Percentiles rank a stretch among this genome's conserved stretches.
These are phyloP conservation scores for Nymphalis polychloros DNA, from an alignment of 2,888 invertebrate species.

Conservation along the genomic window DNA sequence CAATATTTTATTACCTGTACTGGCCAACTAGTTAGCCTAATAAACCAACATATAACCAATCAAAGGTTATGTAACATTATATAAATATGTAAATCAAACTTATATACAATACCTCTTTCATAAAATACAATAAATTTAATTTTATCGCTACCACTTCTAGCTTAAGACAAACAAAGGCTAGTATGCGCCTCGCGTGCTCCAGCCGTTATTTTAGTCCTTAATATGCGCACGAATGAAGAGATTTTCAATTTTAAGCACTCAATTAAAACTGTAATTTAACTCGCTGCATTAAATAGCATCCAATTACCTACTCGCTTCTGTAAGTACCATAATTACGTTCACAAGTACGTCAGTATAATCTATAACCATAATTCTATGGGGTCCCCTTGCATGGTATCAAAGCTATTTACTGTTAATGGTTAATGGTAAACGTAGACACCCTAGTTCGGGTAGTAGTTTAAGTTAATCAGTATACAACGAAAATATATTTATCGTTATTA, in stretches of 20 bases:
- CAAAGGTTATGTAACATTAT: no score
- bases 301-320: constrained; percentile 29
- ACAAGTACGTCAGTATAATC: constrained; percentile 11
- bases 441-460: no score
- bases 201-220: constrained; percentile 46
- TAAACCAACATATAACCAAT: no score
- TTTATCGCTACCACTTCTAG: constrained; percentile 22
- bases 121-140: not conserved
- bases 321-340: constrained; percentile 13
- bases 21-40: no score
- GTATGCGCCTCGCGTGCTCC: constrained; percentile 45
- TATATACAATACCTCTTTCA: not conserved
- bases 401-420: not conserved
- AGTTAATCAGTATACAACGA: no score
- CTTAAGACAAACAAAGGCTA: constrained; percentile 23
- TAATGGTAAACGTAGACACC: not conserved
- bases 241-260: constrained; percentile 48
- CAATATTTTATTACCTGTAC: no score
- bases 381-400: not conserved
- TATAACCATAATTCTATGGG: constrained; percentile 2
- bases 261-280: constrained; percentile 40
- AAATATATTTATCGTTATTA: no score
- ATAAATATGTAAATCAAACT: no score
- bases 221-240: constrained; percentile 50
- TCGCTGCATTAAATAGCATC: constrained; percentile 34